Evolutionary conservation across 2,113 vertebrate species (phyloP), one percentile per base, ranked within the genome.

Genomic region (Octodon degus): DNA sequence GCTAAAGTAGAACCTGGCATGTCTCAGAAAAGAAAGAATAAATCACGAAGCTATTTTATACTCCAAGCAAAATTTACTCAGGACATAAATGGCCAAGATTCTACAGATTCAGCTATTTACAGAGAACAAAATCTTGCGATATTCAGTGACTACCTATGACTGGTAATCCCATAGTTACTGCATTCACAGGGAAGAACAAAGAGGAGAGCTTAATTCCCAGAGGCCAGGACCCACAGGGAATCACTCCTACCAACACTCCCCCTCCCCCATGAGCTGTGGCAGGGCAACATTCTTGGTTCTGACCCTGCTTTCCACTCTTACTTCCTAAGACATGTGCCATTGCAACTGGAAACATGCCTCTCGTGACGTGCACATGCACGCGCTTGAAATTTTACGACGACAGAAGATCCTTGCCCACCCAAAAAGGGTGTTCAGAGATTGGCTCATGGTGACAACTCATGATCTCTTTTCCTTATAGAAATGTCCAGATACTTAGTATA

Each of bases 11-110:
- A 85, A 74, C 30, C 84, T 20, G n/a, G 24, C 14, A 34, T 24
- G 6, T 30, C 55, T 87, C 25, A 70, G 32, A 40, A 47, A 72
- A 72, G 79, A 86, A 60, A 81, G 58, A 81, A 82, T 30, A 58
- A 89, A 88, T 95, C 90, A 90, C 37, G 19, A 63, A 92, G 32
- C 13, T 82, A 55, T 50, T 90, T 92, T 81, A 32, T 17, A 95
- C 37, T 90, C 32, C 0, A 37, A 86, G 43, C 24, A 65, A 82
- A 96, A 95, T 53, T 70, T 34, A 90, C 43, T 14, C 8, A 91
- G 58, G 34, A 92, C 68, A 93, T 87, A 82, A 85, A 80, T 65
- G 70, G 83, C 85, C 87, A 88, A 68, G 37, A 86, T 63, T 77
- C 80, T 77, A 74, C 8, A 91, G 47, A 72, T 37, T 55, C 0